These are phyloP conservation scores for Ptilodon capucinus DNA, from an alignment of 2,888 invertebrate species.

Conservation along the genomic window DNA sequence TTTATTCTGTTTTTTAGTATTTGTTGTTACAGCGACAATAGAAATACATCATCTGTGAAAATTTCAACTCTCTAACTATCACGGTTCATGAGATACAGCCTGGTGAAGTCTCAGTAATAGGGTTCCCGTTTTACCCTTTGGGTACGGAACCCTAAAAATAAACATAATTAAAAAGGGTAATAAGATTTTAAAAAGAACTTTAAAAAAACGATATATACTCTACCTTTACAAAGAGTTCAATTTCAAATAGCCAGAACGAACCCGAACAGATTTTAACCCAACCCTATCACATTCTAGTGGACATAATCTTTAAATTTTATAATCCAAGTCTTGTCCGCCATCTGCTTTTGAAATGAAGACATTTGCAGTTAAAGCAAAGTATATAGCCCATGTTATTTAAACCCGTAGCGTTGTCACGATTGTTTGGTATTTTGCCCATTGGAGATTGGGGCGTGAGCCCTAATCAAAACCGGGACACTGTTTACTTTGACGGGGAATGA, in stretches of 20 bases:
- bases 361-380: conserved; percentile 35
- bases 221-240: background rate
- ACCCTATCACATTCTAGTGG: conserved; percentile 16
- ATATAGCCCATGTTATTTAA: conserved; percentile 23
- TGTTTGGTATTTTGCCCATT: conserved; percentile 31
- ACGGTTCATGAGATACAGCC: no score
- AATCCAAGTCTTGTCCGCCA: conserved; percentile 28
- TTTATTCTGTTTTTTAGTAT: no score
- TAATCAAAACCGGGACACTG: conserved; percentile 29
- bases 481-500: conserved; percentile 19
- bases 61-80: no score
- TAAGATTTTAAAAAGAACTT: no score
- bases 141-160: no score
- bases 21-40: no score
- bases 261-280: background rate
- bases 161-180: no score
- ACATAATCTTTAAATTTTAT: conserved; percentile 38
- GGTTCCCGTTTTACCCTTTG: no score
- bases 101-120: no score
- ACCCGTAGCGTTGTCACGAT: conserved; percentile 16
- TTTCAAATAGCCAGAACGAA: background rate
- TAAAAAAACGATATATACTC: no score
- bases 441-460: conserved; percentile 15
- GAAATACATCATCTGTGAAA: no score
- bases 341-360: conserved; percentile 36